Base-by-base conservation (phyloP, 2,797 vertebrate species). In the Crypturellus tataupa region DNA sequence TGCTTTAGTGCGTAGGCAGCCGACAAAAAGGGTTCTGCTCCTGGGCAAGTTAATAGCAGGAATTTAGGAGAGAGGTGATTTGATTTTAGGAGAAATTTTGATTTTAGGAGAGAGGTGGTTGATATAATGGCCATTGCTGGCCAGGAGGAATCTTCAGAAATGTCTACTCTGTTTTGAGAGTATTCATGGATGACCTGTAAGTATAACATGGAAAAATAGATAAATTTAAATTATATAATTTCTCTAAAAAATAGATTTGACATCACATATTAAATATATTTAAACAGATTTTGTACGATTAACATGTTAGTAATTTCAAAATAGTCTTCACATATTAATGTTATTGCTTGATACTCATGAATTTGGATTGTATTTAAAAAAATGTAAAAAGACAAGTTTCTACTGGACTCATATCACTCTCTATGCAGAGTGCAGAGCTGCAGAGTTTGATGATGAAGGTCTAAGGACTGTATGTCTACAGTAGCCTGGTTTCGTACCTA, bases 151-250 rank as follows among this genome's bases (percentile, higher is more conserved):
- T 95, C 98, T 98, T 97, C 98, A 99, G 97, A 99, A 98, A 97
- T 98, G 98, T 95, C 97, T 99, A 62, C 97, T 99, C 16, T 98
- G 98, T 97, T 99, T 98, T 97, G 98, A 99, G 97, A 98, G 94
- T 97, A 96, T 98, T 93, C 98, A 98, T 24, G 98, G 98, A 70
- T 94, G 97, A 70, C 98, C 98, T 73, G 98, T 98, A 98, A 98
- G 98, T 95, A 85, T 77, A 53, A 39, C 40, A 69, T 73, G 68
- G 79, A 89, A 95, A 94, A 58, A 92, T 24, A 93, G 78, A 27
- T 93, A 92, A 87, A 84, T 60, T 80, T 68, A 89, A 90, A 68
- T 83, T 31, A 76, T 39, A 18, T 92, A 47, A 72, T 46, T 77
- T 92, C 29, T 72, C 37, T 88, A 85, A 60, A 21, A 65, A 42